Conservation (phyloP, 2,113 vertebrate species). For the Microcebus jonahi region DNA sequence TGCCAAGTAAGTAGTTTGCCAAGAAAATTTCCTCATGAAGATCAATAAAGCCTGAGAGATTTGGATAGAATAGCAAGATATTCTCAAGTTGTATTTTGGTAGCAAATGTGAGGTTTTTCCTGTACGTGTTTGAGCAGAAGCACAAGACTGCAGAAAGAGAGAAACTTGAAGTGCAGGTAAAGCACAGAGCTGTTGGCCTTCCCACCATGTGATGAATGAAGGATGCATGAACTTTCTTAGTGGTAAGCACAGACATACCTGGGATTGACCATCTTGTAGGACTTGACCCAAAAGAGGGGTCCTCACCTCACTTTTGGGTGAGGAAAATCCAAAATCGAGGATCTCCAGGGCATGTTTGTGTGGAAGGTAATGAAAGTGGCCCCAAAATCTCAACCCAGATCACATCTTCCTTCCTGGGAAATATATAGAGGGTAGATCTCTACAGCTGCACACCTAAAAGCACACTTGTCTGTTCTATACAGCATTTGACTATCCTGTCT, state of each 20-base stretch:
- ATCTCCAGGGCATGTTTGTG: background rate
- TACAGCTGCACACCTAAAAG: rapidly evolving
- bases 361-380: background rate
- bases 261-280: background rate
- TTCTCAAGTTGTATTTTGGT: background rate
- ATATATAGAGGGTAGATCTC: background rate
- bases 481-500: background rate
- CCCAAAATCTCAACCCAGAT: background rate
- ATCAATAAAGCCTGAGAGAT: background rate
- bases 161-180: background rate
- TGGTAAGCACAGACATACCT: background rate
- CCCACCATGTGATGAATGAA: background rate
- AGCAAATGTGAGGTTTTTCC: background rate
- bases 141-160: background rate
- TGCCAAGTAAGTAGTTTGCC: background rate
- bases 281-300: background rate
- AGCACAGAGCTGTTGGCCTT: background rate
- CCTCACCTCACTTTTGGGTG: background rate
- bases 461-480: background rate
- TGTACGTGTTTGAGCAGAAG: background rate
- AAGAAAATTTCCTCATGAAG: background rate
- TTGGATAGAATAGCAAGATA: background rate
- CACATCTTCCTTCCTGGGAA: background rate
- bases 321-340: background rate
- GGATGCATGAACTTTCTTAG: background rate